Base-by-base conservation (phyloP, 1,140 invertebrate species). In the Pinna nobilis region DNA sequence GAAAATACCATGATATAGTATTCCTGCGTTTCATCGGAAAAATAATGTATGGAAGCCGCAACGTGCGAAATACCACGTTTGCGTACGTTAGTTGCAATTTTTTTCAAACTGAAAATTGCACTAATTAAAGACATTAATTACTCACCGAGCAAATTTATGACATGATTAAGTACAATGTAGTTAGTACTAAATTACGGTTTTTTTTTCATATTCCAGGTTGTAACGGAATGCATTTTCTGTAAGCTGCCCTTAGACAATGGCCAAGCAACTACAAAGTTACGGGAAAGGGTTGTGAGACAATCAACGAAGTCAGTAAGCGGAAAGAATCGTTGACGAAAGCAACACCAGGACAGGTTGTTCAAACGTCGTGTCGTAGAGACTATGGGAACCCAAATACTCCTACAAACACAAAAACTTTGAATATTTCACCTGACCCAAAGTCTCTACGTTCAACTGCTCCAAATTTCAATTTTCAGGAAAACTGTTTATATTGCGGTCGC, bases 401-500 rank as follows among this genome's bases (percentile, higher is more conserved):
- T 25, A 39, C 47, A 32, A 39, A 15, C 1, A 4, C 41, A 33
- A 13, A 35, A 37, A 20, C 20, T 32, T 6, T 2, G 3, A 33
- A 18, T 35, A 11, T 35, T 7, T 30, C 63, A 60, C 33, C 13
- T 11, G 20, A 13, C 15, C 9, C 25, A 60, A 25, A 32, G 41
- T 37, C 25, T 18, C 39, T 28, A 33, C 20, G 6, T n/a, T 39
- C 65, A 4, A n/a, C n/a, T n/a, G 25, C 20, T n/a, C 28, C 49
- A 1, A 30, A 53, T 39, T 73, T 73, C 33, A 18, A 37, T 39
- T 59, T 73, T 33, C 47, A 44, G n/a, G 18, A 59, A 25, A 28
- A 74, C 23, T 74, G 71, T 68, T 32, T 74, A n/a, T 77, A 68
- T 30, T 77, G 70, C 59, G 50, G 59, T 0, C 32, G 53, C 33